Base-by-base conservation (phyloP, 2,888 invertebrate genomes). In the Luffia ferchaultella region DNA sequence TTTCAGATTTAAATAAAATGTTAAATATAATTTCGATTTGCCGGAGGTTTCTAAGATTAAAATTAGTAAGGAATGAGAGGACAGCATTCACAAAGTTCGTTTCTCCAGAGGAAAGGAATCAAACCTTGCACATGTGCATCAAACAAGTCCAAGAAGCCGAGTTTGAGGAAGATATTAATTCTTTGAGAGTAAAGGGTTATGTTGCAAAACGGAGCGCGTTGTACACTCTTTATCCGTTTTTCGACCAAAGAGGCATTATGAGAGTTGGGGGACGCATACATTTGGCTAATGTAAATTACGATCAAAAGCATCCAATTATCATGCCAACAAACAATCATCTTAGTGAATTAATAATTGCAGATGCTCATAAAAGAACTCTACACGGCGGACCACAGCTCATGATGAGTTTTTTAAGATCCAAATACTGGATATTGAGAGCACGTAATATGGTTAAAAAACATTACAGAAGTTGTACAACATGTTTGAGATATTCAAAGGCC, bases 351-450 rank as follows among this genome's bases (percentile, higher is more conserved):
- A 49, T 63, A 1, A n/a, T 62, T 16, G 50, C 50, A 2, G 57
- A 62, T 5, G 58, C 58, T 3, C 59, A 60, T 49, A 2, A 18
- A 7, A 56, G 50, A 30, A 61, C 59, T 2, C 20, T 56, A 3
- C 56, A 62, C 20, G 61, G 62, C 1, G 60, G 59, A 9, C 47
- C 54, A 15, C 58, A 60, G 17, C 30, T 59, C 2, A 60, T 57
- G 56, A 44, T 63, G 1, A 30, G 49, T 17, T 58, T 59, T 48
- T 45, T 64, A 17, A 46, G 59, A n/a, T 51, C 54, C 0, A 58
- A 54, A 46, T 64, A 56, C 46, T 62, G 61, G 60, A 59, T 63
- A 3, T 5, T 59, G 1, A 48, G 51, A 43, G 56, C 46, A 5
- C 63, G 62, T 45, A 9, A 15, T 1, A 3, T 53, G 15, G 60